phyloP scores from a whole-genome alignment of 1,140 invertebrate genomes.

The Heliconius eleuchia region DNA sequence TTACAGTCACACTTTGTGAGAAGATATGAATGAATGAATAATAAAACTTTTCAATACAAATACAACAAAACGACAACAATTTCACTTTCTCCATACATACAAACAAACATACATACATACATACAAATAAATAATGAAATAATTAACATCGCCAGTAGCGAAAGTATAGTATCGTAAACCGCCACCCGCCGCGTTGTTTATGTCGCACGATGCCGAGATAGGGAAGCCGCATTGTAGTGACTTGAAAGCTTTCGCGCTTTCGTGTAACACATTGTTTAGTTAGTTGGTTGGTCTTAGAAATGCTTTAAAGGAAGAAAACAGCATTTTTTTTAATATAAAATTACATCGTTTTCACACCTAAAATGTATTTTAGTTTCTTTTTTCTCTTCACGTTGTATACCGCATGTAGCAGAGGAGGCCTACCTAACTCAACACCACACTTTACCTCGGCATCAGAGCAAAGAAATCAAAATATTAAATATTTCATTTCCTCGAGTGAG shows the following conservation, averaged over 20 bases:
- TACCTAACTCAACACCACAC: too few species aligned
- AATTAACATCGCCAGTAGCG: slow-evolving; percentile 46
- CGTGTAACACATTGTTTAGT: slow-evolving; percentile 19
- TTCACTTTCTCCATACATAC: background rate
- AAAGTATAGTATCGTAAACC: slow-evolving; percentile 61
- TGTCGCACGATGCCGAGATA: slow-evolving; percentile 60
- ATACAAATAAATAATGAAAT: slow-evolving; percentile 31
- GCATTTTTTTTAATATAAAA: too few species aligned
- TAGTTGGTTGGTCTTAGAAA: background rate
- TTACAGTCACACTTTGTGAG: too few species aligned
- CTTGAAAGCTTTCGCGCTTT: slow-evolving; percentile 43
- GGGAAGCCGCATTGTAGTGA: slow-evolving; percentile 34
- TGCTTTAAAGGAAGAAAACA: background rate
- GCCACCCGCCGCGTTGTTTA: slow-evolving; percentile 71
- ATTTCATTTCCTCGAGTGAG: too few species aligned
- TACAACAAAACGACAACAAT: background rate
- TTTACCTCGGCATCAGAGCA: too few species aligned
- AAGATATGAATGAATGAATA: background rate
- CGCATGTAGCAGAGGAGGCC: too few species aligned
- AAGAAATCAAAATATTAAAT: too few species aligned
- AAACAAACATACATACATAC: background rate
- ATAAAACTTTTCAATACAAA: background rate
- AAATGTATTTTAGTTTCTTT: too few species aligned
- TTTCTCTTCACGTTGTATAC: too few species aligned
- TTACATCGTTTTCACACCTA: too few species aligned